A percentile compares a stretch with the other conserved stretches of the same genome.
phyloP scores from a whole-genome alignment of 1,140 invertebrate species.

The Agrilus planipennis region DNA sequence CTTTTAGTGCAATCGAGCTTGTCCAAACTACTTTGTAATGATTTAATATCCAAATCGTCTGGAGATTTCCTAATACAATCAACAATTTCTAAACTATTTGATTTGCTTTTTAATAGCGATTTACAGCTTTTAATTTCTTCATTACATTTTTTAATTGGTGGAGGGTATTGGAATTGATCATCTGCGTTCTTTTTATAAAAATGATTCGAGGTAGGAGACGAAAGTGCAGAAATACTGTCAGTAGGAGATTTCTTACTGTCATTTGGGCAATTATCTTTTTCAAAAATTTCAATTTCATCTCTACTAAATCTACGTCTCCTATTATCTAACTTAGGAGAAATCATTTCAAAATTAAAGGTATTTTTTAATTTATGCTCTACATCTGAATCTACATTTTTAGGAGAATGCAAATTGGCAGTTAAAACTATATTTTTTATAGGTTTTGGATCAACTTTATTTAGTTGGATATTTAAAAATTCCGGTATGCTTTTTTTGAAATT shows the following conservation, averaged over 20 bases:
- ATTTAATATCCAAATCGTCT: conserved; percentile 7
- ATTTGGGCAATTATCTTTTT: conserved; percentile 31
- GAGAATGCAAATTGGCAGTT: conserved; percentile 28
- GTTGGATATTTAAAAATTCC: conserved; percentile 56
- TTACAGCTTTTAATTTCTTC: no score
- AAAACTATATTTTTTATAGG: conserved; percentile 46
- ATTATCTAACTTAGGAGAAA: neutral
- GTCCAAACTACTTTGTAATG: conserved; percentile 21
- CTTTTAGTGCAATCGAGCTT: conserved; percentile 7
- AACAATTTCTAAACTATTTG: conserved; percentile 26
- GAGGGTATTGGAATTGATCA: conserved; percentile 3
- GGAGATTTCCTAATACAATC: conserved; percentile 16
- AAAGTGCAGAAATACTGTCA: conserved; percentile 15
- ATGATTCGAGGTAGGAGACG: conserved; percentile 12
- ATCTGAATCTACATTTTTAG: conserved; percentile 19
- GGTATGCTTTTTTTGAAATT: conserved; percentile 36
- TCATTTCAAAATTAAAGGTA: conserved; percentile 7
- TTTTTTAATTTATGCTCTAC: conserved; percentile 13
- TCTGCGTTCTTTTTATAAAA: conserved; percentile 10
- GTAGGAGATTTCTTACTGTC: conserved; percentile 10
- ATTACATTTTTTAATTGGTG: no score
- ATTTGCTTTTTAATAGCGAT: no score
- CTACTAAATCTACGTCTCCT: conserved; percentile 35
- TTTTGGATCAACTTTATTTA: conserved; percentile 52
- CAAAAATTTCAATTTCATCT: conserved; percentile 38